Evolutionary conservation across 2,113 vertebrate genomes (phyloP), one percentile per base, ranked within the genome.

Genomic region (Malaclemys terrapin): DNA sequence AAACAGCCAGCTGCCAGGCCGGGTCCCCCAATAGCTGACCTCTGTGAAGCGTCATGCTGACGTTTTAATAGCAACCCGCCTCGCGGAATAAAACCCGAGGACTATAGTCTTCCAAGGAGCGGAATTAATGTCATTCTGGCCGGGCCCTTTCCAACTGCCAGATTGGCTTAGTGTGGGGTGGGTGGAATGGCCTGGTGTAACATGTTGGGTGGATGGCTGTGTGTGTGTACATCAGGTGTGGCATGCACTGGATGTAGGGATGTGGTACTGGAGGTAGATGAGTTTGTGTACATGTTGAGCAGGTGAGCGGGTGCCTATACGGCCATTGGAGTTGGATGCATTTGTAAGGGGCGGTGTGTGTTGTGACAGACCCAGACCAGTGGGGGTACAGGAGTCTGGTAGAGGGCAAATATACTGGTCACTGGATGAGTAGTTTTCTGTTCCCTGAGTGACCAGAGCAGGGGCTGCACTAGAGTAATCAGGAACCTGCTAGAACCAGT

Each of bases 1-100:
- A 98, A 98, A 98, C 98, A 98, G 96, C 94, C 98, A 98, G 98
- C 98, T 98, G 98, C 98, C 98, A 98, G 97, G 97, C 97, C 91
- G 87, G 82, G 91, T 98, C 97, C 98, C 98, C 50, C 96, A 97
- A 98, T 95, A 97, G 96, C 54, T 98, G 98, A 98, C 98, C 98
- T 98, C 98, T 95, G 96, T 31, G 29, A 97, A 96, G 97, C 94
- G 94, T 93, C 90, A 87, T 47, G 95, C 95, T 97, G 97, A 98
- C 98, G 97, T 98, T 98, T 98, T 97, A 98, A 98, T 97, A 98
- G 97, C 98, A 97, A 95, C 89, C 79, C 7, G 97, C 92, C 97
- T 95, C 96, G 97, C 95, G 82, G 95, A 90, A 49, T 1, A 4
- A 87, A 95, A 91, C 85, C 89, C 88, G 14, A 82, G 0, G 25